A percentile compares a stretch with the other conserved stretches of the same genome.
These are phyloP conservation scores for Penelope pileata DNA, from an alignment of 2,113 vertebrate species.

Conservation along the genomic window DNA sequence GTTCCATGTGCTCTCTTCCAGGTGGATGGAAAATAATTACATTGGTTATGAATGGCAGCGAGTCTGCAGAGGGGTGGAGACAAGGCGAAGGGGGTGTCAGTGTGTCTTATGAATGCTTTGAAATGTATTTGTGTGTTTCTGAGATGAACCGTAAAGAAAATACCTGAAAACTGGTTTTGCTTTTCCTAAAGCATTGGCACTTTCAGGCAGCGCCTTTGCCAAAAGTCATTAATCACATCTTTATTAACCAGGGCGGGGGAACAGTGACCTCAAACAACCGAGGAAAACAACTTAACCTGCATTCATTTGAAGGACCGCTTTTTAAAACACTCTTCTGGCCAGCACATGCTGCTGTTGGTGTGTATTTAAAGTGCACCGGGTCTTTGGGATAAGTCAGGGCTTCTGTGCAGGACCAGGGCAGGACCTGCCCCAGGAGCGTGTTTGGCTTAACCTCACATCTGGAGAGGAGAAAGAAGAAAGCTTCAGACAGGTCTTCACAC, in stretches of 20 bases:
- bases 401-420: not conserved
- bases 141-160: slow-evolving; percentile 69
- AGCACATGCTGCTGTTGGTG: not conserved
- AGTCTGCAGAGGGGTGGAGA: slow-evolving; percentile 22
- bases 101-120: slow-evolving; percentile 66
- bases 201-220: slow-evolving; percentile 67
- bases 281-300: slow-evolving; percentile 73
- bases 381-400: not conserved
- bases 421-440: not conserved
- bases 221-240: slow-evolving; percentile 78
- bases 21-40: slow-evolving; percentile 45
- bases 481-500: not conserved
- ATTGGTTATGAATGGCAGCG: slow-evolving; percentile 21
- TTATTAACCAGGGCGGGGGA: slow-evolving; percentile 73
- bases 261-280: slow-evolving; percentile 76
- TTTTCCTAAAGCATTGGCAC: slow-evolving; percentile 65
- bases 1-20: not conserved
- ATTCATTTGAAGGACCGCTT: slow-evolving; percentile 17
- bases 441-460: not conserved
- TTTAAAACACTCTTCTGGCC: slow-evolving; percentile 11
- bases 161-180: slow-evolving; percentile 71
- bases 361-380: not conserved
- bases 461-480: not conserved
- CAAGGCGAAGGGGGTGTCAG: not conserved
- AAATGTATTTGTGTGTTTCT: slow-evolving; percentile 68